Percentiles rank a stretch among this genome's conserved stretches.
phyloP scores from a whole-genome alignment of 2,888 invertebrate genomes.

The Ceriagrion tenellum region DNA sequence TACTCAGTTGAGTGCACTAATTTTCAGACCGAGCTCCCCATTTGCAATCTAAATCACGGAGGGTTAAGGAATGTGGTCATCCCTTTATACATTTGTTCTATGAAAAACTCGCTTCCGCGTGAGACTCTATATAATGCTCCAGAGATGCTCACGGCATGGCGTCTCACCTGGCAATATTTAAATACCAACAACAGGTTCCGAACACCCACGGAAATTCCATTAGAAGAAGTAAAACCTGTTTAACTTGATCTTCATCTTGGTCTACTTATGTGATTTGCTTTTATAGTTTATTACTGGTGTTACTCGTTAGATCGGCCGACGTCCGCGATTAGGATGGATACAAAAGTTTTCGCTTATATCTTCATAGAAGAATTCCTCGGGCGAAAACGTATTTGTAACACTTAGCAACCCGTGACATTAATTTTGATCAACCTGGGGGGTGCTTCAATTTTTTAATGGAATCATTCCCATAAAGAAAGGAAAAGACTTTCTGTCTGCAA shows the following conservation, averaged over 20 bases:
- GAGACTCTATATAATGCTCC: background rate
- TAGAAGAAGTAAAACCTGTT: constrained; percentile 55
- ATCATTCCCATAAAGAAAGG: too few species aligned
- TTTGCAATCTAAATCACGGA: background rate
- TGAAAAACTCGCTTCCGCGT: constrained; percentile 41
- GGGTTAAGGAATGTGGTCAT: background rate
- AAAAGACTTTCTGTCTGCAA: too few species aligned
- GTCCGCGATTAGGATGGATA: background rate
- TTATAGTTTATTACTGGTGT: constrained; percentile 9
- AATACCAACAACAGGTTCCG: constrained; percentile 57
- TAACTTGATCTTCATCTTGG: constrained; percentile 40
- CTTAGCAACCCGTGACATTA: too few species aligned
- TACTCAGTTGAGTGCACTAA: background rate
- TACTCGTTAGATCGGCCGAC: background rate
- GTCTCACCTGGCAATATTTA: constrained; percentile 38
- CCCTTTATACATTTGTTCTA: background rate
- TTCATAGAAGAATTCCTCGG: background rate
- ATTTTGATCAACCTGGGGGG: too few species aligned
- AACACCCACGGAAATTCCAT: constrained; percentile 56
- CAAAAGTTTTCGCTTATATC: background rate
- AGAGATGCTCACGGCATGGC: constrained; percentile 2
- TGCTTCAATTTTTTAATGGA: too few species aligned
- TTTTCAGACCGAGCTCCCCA: background rate
- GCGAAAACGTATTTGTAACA: background rate
- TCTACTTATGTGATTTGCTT: constrained; percentile 59